phyloP scores from a whole-genome alignment of 1,140 invertebrate genomes.

The Lasioglossum albipes region DNA sequence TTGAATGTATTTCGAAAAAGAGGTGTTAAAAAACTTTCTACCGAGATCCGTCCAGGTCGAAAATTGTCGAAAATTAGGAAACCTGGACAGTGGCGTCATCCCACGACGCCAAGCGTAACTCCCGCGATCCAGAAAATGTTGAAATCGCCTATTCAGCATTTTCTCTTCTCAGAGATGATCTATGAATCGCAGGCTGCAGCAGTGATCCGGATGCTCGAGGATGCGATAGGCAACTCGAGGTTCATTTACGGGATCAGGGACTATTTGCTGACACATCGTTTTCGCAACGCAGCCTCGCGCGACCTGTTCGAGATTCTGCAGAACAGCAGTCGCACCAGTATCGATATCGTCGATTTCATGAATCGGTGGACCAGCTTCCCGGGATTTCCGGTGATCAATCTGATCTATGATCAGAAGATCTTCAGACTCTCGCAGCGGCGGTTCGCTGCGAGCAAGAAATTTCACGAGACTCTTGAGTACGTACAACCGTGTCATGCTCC shows the following conservation, averaged over 20 bases:
- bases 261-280: constrained; percentile 86
- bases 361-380: constrained; percentile 93
- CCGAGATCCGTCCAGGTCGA: too few relatives aligned
- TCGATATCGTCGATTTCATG: constrained; percentile 83
- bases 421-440: constrained; percentile 84
- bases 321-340: not conserved
- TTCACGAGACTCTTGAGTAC: constrained; percentile 31
- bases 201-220: constrained; percentile 92
- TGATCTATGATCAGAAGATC: constrained; percentile 74
- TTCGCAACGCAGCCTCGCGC: constrained; percentile 87
- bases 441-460: constrained; percentile 78
- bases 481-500: not conserved
- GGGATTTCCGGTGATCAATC: constrained; percentile 90
- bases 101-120: too few relatives aligned
- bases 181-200: constrained; percentile 84
- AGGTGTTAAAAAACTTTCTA: too few relatives aligned
- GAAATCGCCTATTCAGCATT: too few relatives aligned
- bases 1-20: too few relatives aligned
- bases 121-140: too few relatives aligned
- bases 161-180: too few relatives aligned
- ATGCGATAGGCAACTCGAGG: constrained; percentile 86
- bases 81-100: too few relatives aligned
- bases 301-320: constrained; percentile 83
- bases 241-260: constrained; percentile 86
- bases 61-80: too few relatives aligned